A percentile compares a stretch with the other conserved stretches of the same genome.
Conservation (phyloP, 2,797 vertebrate genomes). For the Pseudomugil gertrudae region DNA sequence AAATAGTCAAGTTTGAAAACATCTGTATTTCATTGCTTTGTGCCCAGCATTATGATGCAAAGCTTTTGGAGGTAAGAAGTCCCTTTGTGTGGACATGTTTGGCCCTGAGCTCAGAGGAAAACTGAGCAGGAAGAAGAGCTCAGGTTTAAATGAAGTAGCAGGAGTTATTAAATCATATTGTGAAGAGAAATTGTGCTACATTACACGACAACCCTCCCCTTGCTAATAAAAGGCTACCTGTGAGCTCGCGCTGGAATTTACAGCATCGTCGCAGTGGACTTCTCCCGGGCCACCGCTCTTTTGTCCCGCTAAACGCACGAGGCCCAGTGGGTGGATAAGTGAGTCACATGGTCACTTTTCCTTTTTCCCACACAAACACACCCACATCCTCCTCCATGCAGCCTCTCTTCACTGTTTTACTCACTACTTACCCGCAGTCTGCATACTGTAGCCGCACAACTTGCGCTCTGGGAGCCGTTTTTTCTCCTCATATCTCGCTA, state of each 20-base stretch:
- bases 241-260: not conserved
- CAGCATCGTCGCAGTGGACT: not conserved
- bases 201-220: no score
- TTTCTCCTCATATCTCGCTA: constrained; percentile 9
- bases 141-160: constrained; percentile 44
- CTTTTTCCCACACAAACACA: constrained; percentile 81
- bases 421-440: constrained; percentile 44
- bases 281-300: constrained; percentile 46
- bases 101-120: constrained; percentile 50
- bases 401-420: constrained; percentile 57
- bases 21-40: constrained; percentile 41
- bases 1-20: not conserved
- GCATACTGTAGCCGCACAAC: constrained; percentile 51
- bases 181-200: no score
- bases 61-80: constrained; percentile 31
- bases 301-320: constrained; percentile 67
- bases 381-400: constrained; percentile 75
- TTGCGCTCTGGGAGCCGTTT: constrained; percentile 36
- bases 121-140: constrained; percentile 33
- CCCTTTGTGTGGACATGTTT: constrained; percentile 37
- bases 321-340: constrained; percentile 75
- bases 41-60: constrained; percentile 35
- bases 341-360: constrained; percentile 81
- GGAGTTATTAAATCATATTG: constrained; percentile 53
- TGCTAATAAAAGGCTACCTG: not conserved